Base-by-base conservation (phyloP, 2,113 vertebrate species). In the Passer montanus region DNA sequence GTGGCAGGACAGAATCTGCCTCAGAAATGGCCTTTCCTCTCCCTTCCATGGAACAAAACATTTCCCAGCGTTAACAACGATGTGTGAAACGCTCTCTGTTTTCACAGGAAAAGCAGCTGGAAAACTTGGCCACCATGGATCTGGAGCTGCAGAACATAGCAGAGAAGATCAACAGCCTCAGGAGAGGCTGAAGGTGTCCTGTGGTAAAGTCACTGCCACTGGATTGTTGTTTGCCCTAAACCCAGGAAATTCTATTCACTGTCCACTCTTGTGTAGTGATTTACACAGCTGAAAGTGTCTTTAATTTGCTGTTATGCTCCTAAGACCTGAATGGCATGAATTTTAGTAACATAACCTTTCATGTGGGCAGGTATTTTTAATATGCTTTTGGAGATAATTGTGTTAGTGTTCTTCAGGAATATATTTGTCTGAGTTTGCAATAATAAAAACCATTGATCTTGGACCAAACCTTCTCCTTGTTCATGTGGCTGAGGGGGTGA, bases 51-150 rank as follows among this genome's bases (percentile, higher is more conserved):
- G 30, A 46, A 39, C 13, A 55, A 27, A 84, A 19, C 46, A 17
- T n/a, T 67, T 63, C 2, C 15, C 21, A 14, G 1, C 0, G 1
- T 44, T 46, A 52, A 10, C 30, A 44, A 5, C 5, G 10, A 35
- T 10, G 31, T 13, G 43, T 69, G 52, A 83, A 89, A 26, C 0
- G 0, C 24, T 84, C n/a, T 46, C 1, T 93, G 53, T 97, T 90
- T 97, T 85, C 67, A 37, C 94, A 98, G 99, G 98, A 99, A 82
- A 99, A 98, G 52, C 98, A 99, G 85, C 97, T 99, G 95, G 98
- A 99, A 89, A 99, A 99, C 88, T 96, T 99, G 39, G 98, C 98
- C 14, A 98, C 98, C 2, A 99, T 99, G 98, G 99, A 99, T 85
- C 90, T 98, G 97, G 99, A 99, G 93, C 94, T 99, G 92, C 99